Base-by-base conservation (phyloP, 2,888 invertebrate genomes). In the Tachina grossa region DNA sequence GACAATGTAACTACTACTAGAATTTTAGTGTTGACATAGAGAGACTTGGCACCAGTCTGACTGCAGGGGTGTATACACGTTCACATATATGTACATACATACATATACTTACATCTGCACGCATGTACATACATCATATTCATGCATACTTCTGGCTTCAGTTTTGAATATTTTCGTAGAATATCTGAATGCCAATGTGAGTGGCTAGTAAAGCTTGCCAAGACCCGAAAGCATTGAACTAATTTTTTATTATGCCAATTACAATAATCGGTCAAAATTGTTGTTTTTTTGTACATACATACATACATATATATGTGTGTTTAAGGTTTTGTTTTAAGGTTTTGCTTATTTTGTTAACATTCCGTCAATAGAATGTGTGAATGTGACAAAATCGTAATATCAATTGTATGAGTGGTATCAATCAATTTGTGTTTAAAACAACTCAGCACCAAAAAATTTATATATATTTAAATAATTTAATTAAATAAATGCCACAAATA, bases 141-240 rank as follows among this genome's bases (percentile, higher is more conserved):
- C 16, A 39, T 10, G 14, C 9, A 49, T n/a, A 51, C n/a, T 11
- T 65, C 55, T 65, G 75, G 49, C 61, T 47, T 31, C 2, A 47
- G 31, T 49, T 19, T 76, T 43, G 39, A 66, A 47, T 39, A 3
- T 59, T 72, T 47, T 66, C n/a, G 45, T 59, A 51, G 31, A 71
- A 66, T 31, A 84, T 55, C 61, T 77, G 83, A 87, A 86, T 85
- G 82, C 84, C 83, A 87, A 84, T 83, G 82, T 76, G 72, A 79
- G 43, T 51, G 43, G 31, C 76, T 68, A 71, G 75, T 84, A 83
- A 75, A 66, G 47, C 66, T 79, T 83, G 86, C 71, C 82, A 82
- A 83, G 85, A 61, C 76, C 65, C 43, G 57, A 65, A 68, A 84
- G 83, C 84, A 87, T 86, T 87, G 86, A 87, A 75, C 81, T 53